phyloP scores from a whole-genome alignment of 2,797 vertebrate species.

The Lepus oiostolus region DNA sequence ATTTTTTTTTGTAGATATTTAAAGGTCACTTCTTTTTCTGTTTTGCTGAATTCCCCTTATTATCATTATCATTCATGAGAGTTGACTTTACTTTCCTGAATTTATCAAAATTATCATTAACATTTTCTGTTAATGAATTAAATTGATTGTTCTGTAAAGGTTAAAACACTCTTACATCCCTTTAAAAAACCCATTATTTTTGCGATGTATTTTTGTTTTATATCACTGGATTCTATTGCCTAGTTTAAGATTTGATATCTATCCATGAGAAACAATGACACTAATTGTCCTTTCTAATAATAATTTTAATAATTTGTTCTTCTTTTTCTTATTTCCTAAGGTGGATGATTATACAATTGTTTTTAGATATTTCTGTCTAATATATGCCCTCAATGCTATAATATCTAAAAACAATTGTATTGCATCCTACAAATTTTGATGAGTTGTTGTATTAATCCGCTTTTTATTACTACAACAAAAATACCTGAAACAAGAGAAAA shows the following conservation, averaged over 20 bases:
- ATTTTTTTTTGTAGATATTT: not conserved
- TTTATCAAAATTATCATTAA: not conserved
- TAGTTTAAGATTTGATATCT: conserved; percentile 3
- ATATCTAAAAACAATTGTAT: too few relatives aligned
- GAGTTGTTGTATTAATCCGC: not conserved
- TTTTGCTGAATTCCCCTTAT: conserved; percentile 2
- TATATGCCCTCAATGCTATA: too few relatives aligned
- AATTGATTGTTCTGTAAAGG: not conserved
- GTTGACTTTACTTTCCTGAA: not conserved
- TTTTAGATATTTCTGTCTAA: too few relatives aligned
- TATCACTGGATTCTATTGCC: not conserved
- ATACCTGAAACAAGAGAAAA: too few relatives aligned
- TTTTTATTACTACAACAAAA: too few relatives aligned
- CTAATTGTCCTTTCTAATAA: not conserved
- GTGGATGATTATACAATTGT: too few relatives aligned
- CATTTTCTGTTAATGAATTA: conserved; percentile 5
- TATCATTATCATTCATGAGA: not conserved
- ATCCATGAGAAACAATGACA: not conserved
- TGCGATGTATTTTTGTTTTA: not conserved
- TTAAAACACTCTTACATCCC: not conserved
- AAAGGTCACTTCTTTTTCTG: not conserved
- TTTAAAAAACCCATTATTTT: not conserved
- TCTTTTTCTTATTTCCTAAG: not conserved
- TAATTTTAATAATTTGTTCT: not conserved
- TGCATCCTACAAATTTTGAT: not conserved